Base-by-base conservation (phyloP, 2,888 invertebrate genomes). In the Colostygia pectinataria region DNA sequence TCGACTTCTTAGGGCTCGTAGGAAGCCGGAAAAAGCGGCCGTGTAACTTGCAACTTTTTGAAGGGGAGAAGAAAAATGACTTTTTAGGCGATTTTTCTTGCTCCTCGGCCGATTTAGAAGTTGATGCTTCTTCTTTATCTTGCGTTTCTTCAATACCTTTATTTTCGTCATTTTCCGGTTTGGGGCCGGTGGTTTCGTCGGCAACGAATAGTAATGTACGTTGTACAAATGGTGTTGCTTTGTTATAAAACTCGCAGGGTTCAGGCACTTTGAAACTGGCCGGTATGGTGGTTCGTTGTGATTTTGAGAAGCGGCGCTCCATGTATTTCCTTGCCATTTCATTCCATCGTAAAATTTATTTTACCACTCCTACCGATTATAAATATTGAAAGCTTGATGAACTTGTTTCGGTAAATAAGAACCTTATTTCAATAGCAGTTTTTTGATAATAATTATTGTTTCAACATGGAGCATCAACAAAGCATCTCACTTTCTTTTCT, bases 321-420 rank as follows among this genome's bases (percentile, higher is more conserved):
- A 90, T 90, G 80, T 90, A 91, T 83, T 90, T 90, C 76, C 83
- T 89, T 78, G 90, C 90, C 90, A 90, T 89, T 65, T 75, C 88
- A 83, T 69, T 64, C 61, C 72, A 74, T 64, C 41, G 44, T 49
- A 44, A 58, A 41, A 55, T 29, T 48, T 51, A 44, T 55, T 55
- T 53, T 36, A 42, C 37, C 37, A 20, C 34, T 39, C 42, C 32
- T 27, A 14, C 33, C 39, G 42, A 33, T 15, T 56, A 8, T 5
- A 13, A 9, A 34, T 1, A 2, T 6, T 14, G 12, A 6, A 4
- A 40, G 6, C 2, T 8, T 32, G 14, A 14, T 2, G 7, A 5
- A 9, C 2, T 14, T n/a, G 10, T 40, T 3, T 14, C 12, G 27
- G 18, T 18, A 12, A 20, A 5, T 18, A 3, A 7, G 5, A 40